phyloP scores from a whole-genome alignment of 2,113 vertebrate genomes.

The Siphamia tubifer region DNA sequence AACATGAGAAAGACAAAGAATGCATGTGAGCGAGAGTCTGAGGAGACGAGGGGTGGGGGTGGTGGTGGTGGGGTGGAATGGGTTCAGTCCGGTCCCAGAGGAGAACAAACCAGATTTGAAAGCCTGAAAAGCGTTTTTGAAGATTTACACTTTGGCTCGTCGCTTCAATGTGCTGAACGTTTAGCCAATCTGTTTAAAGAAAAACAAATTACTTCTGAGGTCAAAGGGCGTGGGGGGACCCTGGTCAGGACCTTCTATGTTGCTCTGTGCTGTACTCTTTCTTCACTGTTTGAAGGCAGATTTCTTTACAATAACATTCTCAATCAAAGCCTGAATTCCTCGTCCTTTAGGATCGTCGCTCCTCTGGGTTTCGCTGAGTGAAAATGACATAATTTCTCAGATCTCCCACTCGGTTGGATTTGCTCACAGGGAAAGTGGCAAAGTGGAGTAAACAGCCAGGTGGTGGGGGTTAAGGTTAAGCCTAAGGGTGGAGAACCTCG shows the following conservation, averaged over 20 bases:
- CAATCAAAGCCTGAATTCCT: conserved; percentile 78
- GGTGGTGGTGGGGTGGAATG: background rate
- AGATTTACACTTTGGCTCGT: conserved; percentile 70
- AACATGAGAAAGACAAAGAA: conserved; percentile 39
- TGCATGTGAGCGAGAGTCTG: background rate
- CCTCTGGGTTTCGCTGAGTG: conserved; percentile 35
- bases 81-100: conserved; percentile 42
- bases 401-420: conserved; percentile 46
- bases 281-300: conserved; percentile 77
- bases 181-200: conserved; percentile 68
- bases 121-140: conserved; percentile 47
- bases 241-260: conserved; percentile 64
- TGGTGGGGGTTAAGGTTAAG: conserved; percentile 40
- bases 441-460: conserved; percentile 55
- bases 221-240: conserved; percentile 60
- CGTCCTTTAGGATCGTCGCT: conserved; percentile 51
- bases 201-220: conserved; percentile 73
- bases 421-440: conserved; percentile 58
- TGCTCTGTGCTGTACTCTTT: conserved; percentile 52
- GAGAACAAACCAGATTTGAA: conserved; percentile 38
- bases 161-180: conserved; percentile 58
- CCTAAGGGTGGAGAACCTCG: conserved; percentile 23
- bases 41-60: background rate
- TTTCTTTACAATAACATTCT: conserved; percentile 81
- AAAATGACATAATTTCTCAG: conserved; percentile 72